Conservation (phyloP, 2,888 invertebrate species). For the Agriopis marginaria region DNA sequence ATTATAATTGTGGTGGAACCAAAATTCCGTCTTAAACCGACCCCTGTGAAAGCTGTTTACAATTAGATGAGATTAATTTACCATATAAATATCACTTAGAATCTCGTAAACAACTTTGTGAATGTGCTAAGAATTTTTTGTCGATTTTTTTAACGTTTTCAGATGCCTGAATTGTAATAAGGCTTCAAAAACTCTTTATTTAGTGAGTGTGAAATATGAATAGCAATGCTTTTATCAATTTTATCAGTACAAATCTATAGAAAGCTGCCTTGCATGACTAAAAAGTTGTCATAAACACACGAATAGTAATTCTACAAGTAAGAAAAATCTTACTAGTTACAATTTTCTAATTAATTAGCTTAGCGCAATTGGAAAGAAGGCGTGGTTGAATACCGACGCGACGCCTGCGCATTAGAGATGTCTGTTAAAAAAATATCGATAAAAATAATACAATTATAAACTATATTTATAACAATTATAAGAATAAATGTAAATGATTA, state of each 20-base stretch:
- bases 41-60: background rate
- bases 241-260: background rate
- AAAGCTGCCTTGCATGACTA: conserved; percentile 4
- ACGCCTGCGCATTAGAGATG: conserved; percentile 36
- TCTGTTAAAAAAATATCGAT: conserved; percentile 3
- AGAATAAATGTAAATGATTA: too few relatives aligned
- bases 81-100: background rate
- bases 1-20: conserved; percentile 7
- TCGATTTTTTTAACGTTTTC: too few relatives aligned
- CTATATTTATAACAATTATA: too few relatives aligned
- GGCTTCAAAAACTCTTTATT: background rate
- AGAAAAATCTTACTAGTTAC: conserved; percentile 18
- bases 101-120: background rate
- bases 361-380: conserved; percentile 47
- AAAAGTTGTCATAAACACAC: background rate
- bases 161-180: background rate
- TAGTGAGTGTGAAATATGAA: background rate
- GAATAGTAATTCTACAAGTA: conserved; percentile 24
- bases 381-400: conserved; percentile 40
- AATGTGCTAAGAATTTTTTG: background rate
- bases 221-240: background rate
- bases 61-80: background rate
- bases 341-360: conserved; percentile 47
- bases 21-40: background rate
- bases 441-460: background rate